Percentiles rank a stretch among this genome's conserved stretches.
phyloP scores from a whole-genome alignment of 2,797 vertebrate species.

The Pangasius mekongensis region DNA sequence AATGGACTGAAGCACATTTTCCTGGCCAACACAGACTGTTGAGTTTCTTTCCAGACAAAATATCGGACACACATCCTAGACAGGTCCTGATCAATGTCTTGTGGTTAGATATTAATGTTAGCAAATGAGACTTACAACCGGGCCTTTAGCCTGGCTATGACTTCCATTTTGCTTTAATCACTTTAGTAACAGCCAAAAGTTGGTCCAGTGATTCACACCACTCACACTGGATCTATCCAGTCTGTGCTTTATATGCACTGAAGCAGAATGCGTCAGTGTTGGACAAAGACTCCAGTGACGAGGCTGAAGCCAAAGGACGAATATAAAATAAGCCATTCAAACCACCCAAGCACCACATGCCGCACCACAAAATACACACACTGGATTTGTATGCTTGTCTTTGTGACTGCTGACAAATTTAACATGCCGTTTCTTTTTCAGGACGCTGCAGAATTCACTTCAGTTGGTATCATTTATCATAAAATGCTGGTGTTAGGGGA shows the following conservation, averaged over 20 bases:
- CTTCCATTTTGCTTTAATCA: neutral
- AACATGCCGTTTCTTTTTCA: neutral
- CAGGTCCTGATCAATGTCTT: neutral
- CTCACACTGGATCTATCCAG: neutral
- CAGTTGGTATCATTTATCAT: neutral
- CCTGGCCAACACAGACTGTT: neutral
- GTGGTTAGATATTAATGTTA: neutral
- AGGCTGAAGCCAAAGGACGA: neutral
- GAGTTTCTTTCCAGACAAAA: slow-evolving; percentile 4
- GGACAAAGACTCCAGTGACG: neutral
- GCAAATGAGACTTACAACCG: neutral
- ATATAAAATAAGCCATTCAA: slow-evolving; percentile 15
- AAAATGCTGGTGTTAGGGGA: neutral
- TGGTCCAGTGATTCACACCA: neutral
- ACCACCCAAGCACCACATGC: slow-evolving; percentile 1
- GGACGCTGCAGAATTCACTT: neutral
- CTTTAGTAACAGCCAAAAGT: neutral
- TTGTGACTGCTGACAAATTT: neutral
- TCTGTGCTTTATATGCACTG: neutral
- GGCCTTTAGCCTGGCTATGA: neutral
- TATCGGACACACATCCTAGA: neutral
- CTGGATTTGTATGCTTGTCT: neutral
- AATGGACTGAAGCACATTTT: slow-evolving; percentile 23
- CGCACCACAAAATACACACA: neutral
- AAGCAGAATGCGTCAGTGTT: neutral